Evolutionary conservation across 2,113 vertebrate genomes (phyloP).

Genomic region (Pteropus alecto): DNA sequence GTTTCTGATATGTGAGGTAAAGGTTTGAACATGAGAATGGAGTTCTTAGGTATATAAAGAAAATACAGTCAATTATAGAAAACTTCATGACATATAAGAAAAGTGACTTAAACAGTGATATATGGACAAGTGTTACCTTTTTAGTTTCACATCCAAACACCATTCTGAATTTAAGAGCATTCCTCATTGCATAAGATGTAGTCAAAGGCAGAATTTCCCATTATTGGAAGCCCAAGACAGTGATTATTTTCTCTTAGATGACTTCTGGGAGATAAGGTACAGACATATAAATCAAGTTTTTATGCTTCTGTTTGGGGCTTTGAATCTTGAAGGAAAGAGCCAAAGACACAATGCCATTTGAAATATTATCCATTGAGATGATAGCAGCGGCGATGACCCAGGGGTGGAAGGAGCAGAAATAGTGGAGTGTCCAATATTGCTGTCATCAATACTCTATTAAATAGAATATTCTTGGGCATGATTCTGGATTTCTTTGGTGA

Average conservation of each 20-base stretch:
- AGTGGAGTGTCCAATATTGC: background rate
- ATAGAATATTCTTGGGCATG: background rate
- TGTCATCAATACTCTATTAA: background rate
- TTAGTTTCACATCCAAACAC: background rate
- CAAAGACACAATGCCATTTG: background rate
- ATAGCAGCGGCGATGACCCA: background rate
- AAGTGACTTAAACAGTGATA: background rate
- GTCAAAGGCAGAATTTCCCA: background rate
- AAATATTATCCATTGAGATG: background rate
- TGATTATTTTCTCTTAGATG: background rate
- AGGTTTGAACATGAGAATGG: background rate
- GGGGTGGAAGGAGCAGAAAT: rapidly evolving
- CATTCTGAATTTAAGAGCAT: background rate
- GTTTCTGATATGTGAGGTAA: background rate
- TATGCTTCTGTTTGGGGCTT: background rate
- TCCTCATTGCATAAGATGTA: background rate
- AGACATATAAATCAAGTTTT: background rate
- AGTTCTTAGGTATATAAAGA: background rate
- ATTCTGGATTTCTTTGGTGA: background rate
- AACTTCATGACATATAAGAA: background rate
- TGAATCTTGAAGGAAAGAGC: background rate
- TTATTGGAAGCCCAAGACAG: background rate
- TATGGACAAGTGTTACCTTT: background rate
- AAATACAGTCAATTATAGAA: background rate
- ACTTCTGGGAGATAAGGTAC: background rate